Evolutionary conservation across 2,113 vertebrate genomes (phyloP), one percentile per base, ranked within the genome.

Genomic region (Strigops habroptila): DNA sequence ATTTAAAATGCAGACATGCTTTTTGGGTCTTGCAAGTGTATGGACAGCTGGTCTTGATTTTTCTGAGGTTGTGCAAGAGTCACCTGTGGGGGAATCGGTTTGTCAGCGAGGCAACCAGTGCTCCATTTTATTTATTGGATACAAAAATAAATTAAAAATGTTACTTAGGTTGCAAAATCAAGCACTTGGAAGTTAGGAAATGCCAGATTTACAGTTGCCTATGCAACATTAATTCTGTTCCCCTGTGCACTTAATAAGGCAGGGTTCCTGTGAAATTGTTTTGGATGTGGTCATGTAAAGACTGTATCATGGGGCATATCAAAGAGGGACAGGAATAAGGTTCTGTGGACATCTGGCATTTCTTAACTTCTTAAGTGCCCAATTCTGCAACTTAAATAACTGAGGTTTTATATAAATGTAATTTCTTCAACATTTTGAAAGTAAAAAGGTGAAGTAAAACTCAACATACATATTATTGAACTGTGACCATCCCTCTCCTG

Each of bases 41-140:
- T 97, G 86, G 93, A 96, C 90, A 97, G 90, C 91, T 96, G 94
- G 93, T 87, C 87, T 95, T 97, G 80, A 97, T 94, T 97, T 97
- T 93, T 93, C 65, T 67, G 86, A 96, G 89, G 86, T 93, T 96
- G 87, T 92, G 60, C 86, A 91, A 89, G 73, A 96, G 88, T 96
- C 95, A 96, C 91, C 88, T 95, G 92, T 94, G 95, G 93, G 92
- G 84, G 90, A 96, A 96, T 95, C 69, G 16, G 91, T 97, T 96
- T 96, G 93, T 96, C 94, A 96, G 90, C 93, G 87, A 92, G 84
- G 83, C 94, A 91, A 86, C 93, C 80, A 88, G 79, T 91, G 39
- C 59, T 81, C 60, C 21, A 4, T 80, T 94, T 94, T 96, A 96
- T 97, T 96, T 94, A 96, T 93, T 95, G 88, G 81, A 93, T 91